Evolutionary conservation across 2,113 vertebrate species (phyloP).

Genomic region (Harpagus bidentatus): DNA sequence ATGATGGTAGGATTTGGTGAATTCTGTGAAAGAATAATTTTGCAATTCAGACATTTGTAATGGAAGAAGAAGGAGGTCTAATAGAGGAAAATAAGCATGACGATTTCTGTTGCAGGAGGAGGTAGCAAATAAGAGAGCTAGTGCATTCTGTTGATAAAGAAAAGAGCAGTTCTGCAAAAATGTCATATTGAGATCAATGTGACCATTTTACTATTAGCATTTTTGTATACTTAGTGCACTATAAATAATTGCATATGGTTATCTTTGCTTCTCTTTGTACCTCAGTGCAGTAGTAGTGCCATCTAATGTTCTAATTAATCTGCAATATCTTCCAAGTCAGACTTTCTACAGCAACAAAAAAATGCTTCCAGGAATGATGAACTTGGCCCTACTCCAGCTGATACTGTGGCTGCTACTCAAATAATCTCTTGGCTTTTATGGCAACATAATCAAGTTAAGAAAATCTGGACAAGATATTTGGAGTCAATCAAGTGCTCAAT

Average conservation of each 20-base stretch:
- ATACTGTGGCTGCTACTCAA: background rate
- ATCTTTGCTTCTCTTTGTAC: background rate
- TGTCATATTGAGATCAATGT: background rate
- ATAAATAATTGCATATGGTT: background rate
- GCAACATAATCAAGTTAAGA: conserved; percentile 39
- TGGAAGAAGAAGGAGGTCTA: background rate
- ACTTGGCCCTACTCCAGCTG: conserved; percentile 22
- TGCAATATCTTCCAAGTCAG: background rate
- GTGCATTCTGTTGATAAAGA: background rate
- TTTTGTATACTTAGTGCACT: background rate
- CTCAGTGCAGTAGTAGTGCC: background rate
- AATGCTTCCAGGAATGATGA: background rate
- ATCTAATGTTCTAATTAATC: background rate
- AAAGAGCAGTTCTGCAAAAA: background rate
- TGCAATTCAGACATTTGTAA: background rate
- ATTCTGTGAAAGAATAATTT: background rate
- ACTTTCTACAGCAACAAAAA: background rate
- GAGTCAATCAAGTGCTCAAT: conserved; percentile 38
- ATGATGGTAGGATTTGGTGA: background rate
- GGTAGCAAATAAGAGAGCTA: background rate
- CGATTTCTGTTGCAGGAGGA: background rate
- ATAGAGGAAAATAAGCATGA: background rate
- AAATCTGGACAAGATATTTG: conserved; percentile 62
- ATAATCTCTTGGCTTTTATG: conserved; percentile 5
- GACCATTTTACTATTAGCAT: background rate